Evolutionary conservation across 2,888 invertebrate genomes (phyloP).

Genomic region (Gnatocerus cornutus): DNA sequence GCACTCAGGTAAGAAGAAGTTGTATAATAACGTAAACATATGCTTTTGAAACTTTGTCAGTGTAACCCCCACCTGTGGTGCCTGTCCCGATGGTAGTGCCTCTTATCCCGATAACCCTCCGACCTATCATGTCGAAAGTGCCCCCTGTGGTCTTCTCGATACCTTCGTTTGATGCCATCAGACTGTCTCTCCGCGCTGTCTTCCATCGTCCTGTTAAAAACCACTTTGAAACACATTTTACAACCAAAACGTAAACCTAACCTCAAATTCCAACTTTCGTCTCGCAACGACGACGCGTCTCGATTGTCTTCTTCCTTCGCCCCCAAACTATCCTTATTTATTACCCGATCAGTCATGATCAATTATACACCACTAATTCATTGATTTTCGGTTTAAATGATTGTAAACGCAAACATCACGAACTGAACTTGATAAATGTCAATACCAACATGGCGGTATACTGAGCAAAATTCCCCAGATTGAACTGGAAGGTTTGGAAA

Average conservation of each 20-base stretch:
- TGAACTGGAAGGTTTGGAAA: too few relatives aligned
- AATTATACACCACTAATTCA: background rate
- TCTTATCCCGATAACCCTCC: slow-evolving; percentile 17
- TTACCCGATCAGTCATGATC: slow-evolving; percentile 10
- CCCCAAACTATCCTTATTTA: slow-evolving; percentile 15
- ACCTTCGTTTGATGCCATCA: slow-evolving; percentile 2
- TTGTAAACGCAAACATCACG: too few relatives aligned
- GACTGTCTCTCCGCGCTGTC: slow-evolving; percentile 14
- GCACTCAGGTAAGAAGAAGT: too few relatives aligned
- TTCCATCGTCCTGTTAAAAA: slow-evolving; percentile 13
- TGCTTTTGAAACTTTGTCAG: background rate
- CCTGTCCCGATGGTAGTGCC: slow-evolving; percentile 21
- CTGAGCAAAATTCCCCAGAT: background rate
- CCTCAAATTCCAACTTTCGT: slow-evolving; percentile 27
- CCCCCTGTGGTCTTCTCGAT: slow-evolving; percentile 19
- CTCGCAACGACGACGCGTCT: background rate
- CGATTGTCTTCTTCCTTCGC: background rate
- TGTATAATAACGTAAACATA: too few relatives aligned
- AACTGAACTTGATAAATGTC: background rate
- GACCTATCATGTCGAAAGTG: slow-evolving; percentile 31
- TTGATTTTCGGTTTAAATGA: slow-evolving; percentile 5
- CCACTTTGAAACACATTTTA: too few relatives aligned
- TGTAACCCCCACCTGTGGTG: slow-evolving; percentile 27
- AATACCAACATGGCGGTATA: background rate
- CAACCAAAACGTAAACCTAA: slow-evolving; percentile 11